Evolutionary conservation across 1,140 invertebrate genomes (phyloP).

Genomic region (Sipha flava): DNA sequence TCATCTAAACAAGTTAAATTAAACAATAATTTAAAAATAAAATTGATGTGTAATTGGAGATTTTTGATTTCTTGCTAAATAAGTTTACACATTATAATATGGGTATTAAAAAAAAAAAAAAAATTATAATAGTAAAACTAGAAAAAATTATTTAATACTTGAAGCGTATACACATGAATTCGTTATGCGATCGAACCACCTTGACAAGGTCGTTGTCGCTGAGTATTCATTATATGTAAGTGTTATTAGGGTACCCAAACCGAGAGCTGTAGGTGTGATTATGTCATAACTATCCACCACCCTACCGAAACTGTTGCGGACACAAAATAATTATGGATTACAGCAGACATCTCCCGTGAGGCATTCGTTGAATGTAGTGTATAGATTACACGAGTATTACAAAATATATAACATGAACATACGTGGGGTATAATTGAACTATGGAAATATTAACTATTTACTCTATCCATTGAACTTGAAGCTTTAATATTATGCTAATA

Average conservation of each 20-base stretch:
- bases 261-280: background rate
- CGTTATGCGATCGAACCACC: slow-evolving; percentile 23
- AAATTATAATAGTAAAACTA: background rate
- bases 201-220: slow-evolving; percentile 29
- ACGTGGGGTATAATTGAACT: background rate
- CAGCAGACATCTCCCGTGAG: background rate
- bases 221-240: background rate
- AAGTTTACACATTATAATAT: background rate
- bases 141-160: background rate
- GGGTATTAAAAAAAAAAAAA: background rate
- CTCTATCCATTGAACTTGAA: too few species aligned
- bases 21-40: too few species aligned
- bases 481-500: too few species aligned
- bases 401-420: background rate
- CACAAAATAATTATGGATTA: slow-evolving; percentile 28
- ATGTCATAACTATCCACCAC: background rate
- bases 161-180: slow-evolving; percentile 2
- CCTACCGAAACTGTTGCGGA: background rate
- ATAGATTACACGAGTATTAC: background rate
- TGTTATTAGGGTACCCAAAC: slow-evolving; percentile 27
- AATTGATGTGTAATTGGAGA: background rate
- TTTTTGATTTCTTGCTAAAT: background rate
- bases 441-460: too few species aligned
- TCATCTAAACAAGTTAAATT: too few species aligned
- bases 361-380: background rate